Conservation (phyloP, 2,888 invertebrate genomes). For the Psylliodes chrysocephalus region DNA sequence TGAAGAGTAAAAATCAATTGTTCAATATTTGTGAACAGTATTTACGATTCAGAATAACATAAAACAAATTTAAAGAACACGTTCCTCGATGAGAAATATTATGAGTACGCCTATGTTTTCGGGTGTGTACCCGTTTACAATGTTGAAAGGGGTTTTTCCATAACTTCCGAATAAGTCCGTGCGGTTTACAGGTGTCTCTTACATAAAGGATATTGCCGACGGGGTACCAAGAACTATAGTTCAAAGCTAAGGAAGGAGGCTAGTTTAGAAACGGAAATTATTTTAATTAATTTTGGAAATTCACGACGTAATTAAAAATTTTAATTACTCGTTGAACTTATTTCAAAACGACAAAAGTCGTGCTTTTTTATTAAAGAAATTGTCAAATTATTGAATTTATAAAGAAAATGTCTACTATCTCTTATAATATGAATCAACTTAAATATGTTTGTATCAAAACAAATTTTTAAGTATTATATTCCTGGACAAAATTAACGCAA, state of each 20-base stretch:
- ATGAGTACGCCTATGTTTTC: neutral
- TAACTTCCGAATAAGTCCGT: neutral
- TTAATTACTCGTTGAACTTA: neutral
- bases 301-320: neutral
- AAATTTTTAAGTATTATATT: too few species aligned
- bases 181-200: neutral
- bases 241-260: neutral
- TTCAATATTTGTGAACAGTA: too few species aligned
- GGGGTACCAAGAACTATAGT: neutral
- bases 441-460: too few species aligned
- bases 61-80: too few species aligned
- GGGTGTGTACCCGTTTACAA: neutral
- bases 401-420: too few species aligned
- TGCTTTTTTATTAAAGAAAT: too few species aligned
- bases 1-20: too few species aligned
- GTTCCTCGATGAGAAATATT: too few species aligned
- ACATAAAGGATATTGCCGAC: conserved; percentile 7
- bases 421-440: too few species aligned
- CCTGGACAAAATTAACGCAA: too few species aligned
- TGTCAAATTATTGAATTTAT: too few species aligned
- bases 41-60: too few species aligned
- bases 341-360: neutral
- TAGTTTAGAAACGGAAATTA: neutral
- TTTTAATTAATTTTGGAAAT: neutral
- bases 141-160: neutral